Conservation (phyloP, 2,113 vertebrate genomes). For the Tragulus kanchil region DNA sequence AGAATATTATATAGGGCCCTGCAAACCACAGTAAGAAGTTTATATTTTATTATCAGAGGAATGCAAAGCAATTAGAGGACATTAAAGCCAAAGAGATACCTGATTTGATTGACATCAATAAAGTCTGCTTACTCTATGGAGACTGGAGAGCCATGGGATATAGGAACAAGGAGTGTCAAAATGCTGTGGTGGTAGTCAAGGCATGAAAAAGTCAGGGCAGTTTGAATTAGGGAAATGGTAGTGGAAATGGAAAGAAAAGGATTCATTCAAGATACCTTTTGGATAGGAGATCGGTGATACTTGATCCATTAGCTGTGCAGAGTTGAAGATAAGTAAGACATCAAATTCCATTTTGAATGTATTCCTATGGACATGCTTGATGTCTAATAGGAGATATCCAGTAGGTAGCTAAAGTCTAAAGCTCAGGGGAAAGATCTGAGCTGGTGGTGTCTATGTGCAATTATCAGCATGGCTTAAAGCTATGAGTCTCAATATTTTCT, state of each 20-base stretch:
- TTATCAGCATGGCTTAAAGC: background rate
- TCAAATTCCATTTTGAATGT: constrained; percentile 42
- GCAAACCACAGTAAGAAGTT: background rate
- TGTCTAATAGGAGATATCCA: background rate
- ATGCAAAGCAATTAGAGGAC: background rate
- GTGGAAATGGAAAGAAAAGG: background rate
- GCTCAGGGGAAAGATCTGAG: background rate
- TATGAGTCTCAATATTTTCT: background rate
- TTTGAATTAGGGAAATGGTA: background rate
- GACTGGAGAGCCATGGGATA: background rate
- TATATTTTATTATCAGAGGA: constrained; percentile 44
- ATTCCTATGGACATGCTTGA: background rate
- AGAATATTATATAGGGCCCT: background rate
- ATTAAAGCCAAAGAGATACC: constrained; percentile 37
- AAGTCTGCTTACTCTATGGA: background rate
- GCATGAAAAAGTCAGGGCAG: background rate
- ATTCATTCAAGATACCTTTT: background rate
- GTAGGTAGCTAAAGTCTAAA: background rate
- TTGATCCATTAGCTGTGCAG: background rate
- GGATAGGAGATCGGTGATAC: background rate
- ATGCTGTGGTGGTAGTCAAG: background rate
- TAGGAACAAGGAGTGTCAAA: background rate
- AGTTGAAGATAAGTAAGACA: background rate
- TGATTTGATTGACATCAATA: background rate
- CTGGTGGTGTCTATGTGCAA: background rate